phyloP scores from a whole-genome alignment of 2,888 invertebrate species.

The Caenorhabditis sp. region DNA sequence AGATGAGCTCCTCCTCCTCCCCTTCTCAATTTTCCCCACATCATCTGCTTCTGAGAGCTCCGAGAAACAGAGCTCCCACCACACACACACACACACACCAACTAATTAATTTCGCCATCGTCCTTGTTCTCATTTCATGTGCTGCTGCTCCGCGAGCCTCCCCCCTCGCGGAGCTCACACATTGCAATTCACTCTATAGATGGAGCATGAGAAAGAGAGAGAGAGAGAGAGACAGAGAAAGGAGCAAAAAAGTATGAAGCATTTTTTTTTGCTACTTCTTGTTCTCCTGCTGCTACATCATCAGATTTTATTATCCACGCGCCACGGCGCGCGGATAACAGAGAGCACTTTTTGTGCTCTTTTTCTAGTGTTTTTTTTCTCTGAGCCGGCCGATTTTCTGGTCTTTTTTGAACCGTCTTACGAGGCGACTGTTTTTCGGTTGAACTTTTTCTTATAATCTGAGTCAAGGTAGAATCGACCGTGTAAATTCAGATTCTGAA shows the following conservation, averaged over 20 bases:
- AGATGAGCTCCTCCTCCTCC: neutral
- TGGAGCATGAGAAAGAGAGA: neutral
- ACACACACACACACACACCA: constrained; percentile 12
- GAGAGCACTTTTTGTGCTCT: neutral
- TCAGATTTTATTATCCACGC: constrained; percentile 54
- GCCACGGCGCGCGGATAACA: neutral
- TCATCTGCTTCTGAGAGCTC: neutral
- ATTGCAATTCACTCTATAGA: neutral
- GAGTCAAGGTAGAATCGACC: too few species aligned
- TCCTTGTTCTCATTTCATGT: too few species aligned
- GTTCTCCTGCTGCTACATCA: constrained; percentile 9
- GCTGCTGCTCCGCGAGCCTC: neutral
- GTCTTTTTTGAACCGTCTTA: too few species aligned
- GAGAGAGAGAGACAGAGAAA: neutral
- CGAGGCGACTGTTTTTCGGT: too few species aligned
- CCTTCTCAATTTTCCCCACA: constrained; percentile 3
- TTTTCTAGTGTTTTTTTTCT: constrained; percentile 4
- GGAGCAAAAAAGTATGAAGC: neutral
- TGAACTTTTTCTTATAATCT: too few species aligned
- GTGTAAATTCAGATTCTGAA: too few species aligned
- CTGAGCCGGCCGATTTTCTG: too few species aligned
- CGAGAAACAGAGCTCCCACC: neutral
- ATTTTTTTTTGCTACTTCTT: neutral
- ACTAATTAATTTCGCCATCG: constrained; percentile 47
- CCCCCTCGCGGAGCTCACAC: neutral